phyloP scores from a whole-genome alignment of 2,888 invertebrate genomes.

The Hydrotaea cyrtoneurina region DNA sequence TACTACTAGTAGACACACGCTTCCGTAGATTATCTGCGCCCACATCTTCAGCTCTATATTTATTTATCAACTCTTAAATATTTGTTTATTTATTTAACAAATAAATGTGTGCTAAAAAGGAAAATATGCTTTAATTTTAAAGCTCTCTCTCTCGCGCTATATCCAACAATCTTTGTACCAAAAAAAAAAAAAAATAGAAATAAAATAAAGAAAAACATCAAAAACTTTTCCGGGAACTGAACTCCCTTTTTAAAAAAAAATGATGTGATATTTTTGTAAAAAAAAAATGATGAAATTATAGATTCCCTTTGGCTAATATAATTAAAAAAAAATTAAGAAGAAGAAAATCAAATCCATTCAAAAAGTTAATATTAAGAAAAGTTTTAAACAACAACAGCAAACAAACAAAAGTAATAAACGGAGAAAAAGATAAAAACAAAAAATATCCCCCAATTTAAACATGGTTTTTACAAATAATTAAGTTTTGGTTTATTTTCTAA shows the following conservation, averaged over 20 bases:
- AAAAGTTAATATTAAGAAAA: neutral
- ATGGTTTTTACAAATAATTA: slow-evolving; percentile 23
- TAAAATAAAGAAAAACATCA: slow-evolving; percentile 3
- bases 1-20: neutral
- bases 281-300: neutral
- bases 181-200: neutral
- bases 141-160: neutral
- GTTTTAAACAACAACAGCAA: neutral
- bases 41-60: neutral
- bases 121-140: slow-evolving; percentile 22
- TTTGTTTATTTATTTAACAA: slow-evolving; percentile 24
- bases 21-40: neutral
- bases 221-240: slow-evolving; percentile 7
- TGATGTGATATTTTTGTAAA: slow-evolving; percentile 22
- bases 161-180: neutral
- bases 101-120: neutral
- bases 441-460: neutral
- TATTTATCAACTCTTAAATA: neutral
- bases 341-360: neutral
- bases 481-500: slow-evolving; percentile 44
- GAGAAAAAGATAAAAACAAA: neutral
- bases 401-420: no score
- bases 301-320: slow-evolving; percentile 5
- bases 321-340: neutral
- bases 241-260: slow-evolving; percentile 22